phyloP scores from a whole-genome alignment of 2,797 vertebrate genomes.

The Onychomys arenicola region DNA sequence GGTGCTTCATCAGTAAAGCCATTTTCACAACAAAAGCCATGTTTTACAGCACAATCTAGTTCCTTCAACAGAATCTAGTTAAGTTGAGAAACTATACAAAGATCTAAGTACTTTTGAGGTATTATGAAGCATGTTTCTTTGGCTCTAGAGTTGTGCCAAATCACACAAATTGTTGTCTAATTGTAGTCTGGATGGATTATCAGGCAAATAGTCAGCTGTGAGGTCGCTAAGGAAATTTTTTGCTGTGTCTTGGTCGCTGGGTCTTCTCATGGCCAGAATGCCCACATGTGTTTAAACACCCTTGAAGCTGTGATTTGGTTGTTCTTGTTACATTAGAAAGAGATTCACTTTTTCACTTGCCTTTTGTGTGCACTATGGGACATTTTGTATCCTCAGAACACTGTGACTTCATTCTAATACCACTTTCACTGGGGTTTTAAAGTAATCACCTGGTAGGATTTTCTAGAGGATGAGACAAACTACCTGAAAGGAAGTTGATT shows the following conservation, averaged over 20 bases:
- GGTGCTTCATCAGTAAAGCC: not conserved
- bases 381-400: not conserved
- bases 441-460: not conserved
- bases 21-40: not conserved
- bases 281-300: not conserved
- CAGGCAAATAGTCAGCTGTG: not conserved
- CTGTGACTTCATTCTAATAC: not conserved
- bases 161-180: too few relatives aligned
- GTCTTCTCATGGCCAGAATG: not conserved
- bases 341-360: not conserved
- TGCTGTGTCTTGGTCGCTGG: not conserved
- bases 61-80: not conserved
- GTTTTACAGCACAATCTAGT: too few relatives aligned
- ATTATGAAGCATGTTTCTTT: not conserved
- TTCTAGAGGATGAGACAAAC: not conserved
- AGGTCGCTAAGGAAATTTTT: not conserved
- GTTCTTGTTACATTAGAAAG: not conserved
- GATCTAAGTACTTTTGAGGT: not conserved
- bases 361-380: not conserved
- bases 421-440: not conserved
- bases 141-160: not conserved
- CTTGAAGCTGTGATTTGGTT: not conserved
- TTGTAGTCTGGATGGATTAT: too few relatives aligned
- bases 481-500: not conserved
- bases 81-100: not conserved